These are phyloP conservation scores for Laticauda laticaudata DNA, from an alignment of 2,113 vertebrate species.

Conservation along the genomic window DNA sequence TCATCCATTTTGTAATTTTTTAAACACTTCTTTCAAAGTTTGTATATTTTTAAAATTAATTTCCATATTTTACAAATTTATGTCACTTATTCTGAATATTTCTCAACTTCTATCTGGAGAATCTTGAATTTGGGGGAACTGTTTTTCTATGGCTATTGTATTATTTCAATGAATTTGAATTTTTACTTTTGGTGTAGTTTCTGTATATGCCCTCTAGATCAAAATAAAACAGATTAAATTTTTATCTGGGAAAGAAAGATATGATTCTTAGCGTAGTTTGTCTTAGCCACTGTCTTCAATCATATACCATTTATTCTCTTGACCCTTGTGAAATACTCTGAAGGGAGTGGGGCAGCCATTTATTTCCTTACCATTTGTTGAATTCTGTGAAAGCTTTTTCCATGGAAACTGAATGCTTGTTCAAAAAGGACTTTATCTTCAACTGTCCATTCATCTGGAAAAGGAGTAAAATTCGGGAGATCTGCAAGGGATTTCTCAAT, in stretches of 20 bases:
- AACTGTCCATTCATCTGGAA: conserved; percentile 98
- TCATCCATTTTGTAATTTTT: background rate
- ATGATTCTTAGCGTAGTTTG: background rate
- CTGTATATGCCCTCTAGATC: background rate
- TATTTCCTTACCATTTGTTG: conserved; percentile 91
- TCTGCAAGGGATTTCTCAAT: conserved; percentile 97
- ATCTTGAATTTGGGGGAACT: background rate
- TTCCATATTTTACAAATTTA: background rate
- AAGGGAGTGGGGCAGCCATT: background rate
- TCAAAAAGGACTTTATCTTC: conserved; percentile 99
- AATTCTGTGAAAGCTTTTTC: conserved; percentile 99
- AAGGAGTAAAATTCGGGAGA: conserved; percentile 98
- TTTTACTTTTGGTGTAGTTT: background rate
- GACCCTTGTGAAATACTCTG: background rate
- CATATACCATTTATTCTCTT: background rate
- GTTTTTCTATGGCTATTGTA: background rate
- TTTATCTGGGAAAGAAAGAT: background rate
- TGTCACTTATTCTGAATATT: background rate
- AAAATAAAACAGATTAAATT: background rate
- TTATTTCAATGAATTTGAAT: background rate
- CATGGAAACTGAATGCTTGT: conserved; percentile 98
- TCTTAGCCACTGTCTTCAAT: background rate
- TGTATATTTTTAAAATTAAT: background rate
- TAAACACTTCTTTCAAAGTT: background rate
- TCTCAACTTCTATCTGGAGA: background rate